These are phyloP conservation scores for Thymelicus sylvestris DNA, from an alignment of 2,888 invertebrate genomes.

Conservation along the genomic window DNA sequence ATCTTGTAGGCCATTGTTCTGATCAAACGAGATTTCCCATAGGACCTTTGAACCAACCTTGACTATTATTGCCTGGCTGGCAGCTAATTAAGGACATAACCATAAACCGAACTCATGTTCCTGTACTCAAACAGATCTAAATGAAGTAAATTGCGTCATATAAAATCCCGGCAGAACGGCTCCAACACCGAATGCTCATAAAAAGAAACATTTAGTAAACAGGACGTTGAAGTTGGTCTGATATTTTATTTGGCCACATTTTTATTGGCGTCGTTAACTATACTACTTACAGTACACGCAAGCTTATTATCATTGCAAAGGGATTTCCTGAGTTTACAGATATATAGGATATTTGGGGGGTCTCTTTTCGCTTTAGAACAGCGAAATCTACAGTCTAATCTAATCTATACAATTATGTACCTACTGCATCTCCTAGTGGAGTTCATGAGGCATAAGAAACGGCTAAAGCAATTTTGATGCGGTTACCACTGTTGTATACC, in stretches of 20 bases:
- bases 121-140: background rate
- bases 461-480: no score
- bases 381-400: no score
- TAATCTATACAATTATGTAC: no score
- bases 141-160: slow-evolving; percentile 11
- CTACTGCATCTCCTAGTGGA: no score
- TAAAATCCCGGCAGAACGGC: background rate
- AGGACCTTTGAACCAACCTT: no score
- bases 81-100: no score
- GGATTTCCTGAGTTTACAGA: slow-evolving; percentile 3
- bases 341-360: background rate
- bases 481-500: no score
- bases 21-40: no score
- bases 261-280: slow-evolving; percentile 51
- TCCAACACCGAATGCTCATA: slow-evolving; percentile 36
- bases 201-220: slow-evolving; percentile 47
- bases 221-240: slow-evolving; percentile 45
- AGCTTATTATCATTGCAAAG: slow-evolving; percentile 14
- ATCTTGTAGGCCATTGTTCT: no score
- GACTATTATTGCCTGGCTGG: no score
- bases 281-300: slow-evolving; percentile 9
- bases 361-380: no score
- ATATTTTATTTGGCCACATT: slow-evolving; percentile 54
- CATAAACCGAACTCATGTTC: background rate
- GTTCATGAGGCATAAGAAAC: no score